phyloP scores from a whole-genome alignment of 2,888 invertebrate genomes.

The Drosophila peninsularis region DNA sequence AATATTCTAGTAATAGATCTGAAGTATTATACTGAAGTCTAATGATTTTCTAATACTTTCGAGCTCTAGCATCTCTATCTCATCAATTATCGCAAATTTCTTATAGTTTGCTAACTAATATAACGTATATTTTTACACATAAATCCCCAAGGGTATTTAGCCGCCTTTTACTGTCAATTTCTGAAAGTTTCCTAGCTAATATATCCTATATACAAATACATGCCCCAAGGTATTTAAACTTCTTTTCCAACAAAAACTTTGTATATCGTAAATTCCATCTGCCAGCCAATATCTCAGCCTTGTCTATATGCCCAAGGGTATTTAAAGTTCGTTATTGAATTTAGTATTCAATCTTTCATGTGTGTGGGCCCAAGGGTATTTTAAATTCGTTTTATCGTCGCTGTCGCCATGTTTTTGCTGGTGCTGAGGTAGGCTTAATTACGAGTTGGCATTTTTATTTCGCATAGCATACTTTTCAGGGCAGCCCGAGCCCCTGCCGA shows the following conservation, averaged over 20 bases:
- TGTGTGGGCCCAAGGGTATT: slow-evolving; percentile 12
- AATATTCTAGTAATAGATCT: no score
- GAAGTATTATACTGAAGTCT: no score
- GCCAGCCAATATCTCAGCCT: background rate
- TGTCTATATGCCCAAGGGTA: background rate
- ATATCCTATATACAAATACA: background rate
- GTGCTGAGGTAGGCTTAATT: slow-evolving; percentile 44
- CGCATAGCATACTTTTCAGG: slow-evolving; percentile 63
- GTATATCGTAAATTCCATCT: background rate
- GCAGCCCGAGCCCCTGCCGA: slow-evolving; percentile 9
- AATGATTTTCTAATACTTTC: no score
- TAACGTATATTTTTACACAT: no score
- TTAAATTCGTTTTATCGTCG: slow-evolving; percentile 1
- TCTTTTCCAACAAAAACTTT: background rate
- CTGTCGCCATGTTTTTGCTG: slow-evolving; percentile 5
- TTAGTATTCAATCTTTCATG: background rate
- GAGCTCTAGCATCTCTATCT: no score
- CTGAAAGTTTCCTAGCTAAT: background rate
- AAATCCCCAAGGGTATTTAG: background rate
- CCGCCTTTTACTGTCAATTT: background rate
- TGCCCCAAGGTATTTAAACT: background rate
- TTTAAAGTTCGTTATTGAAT: slow-evolving; percentile 4
- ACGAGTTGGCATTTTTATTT: slow-evolving; percentile 42
- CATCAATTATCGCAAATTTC: no score
- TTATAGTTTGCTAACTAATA: no score